Base-by-base conservation (phyloP, 1,140 invertebrate genomes). In the Uloborus diversus region DNA sequence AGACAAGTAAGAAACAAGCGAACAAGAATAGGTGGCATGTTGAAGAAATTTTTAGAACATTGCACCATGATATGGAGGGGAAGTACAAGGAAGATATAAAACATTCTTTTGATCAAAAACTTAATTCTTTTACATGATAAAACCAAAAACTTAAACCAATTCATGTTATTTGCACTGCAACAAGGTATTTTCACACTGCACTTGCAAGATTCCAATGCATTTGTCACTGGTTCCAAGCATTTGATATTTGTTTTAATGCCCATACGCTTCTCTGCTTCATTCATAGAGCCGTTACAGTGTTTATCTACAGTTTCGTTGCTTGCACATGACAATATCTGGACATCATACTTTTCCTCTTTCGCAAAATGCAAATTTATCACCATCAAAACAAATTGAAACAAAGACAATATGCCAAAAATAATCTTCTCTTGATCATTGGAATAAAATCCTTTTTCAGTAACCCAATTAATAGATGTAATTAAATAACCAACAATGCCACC, bases 401-500 rank as follows among this genome's bases (percentile, higher is more conserved):
- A 42, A 17, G 20, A 37, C 17, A 83, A 81, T 20, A 83, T 59
- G 32, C 64, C 62, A 62, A 84, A 84, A 13, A 83, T 82, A 25
- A 80, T 81, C 61, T 84, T 82, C 64, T 85, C 82, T 81, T 83
- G 82, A 3, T 68, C 82, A 32, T 75, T 78, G 35, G 83, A 62
- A 28, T 70, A 71, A 17, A 62, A 65, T 28, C 83, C 83, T 20
- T 78, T 49, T 30, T 9, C 28, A 23, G 81, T 82, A 20, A 13
- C 66, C 89, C 89, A 89, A 66, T 89, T 86, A n/a, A 89, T 81
- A 30, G 88, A 87, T 11, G 88, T 88, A 17, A 89, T 84, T 17
- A 89, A 82, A 81, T 89, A 89, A 2, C 89, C 89, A 23, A 89
- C 57, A 69, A 88, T 86, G 2, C 87, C 88, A 1, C 89, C 89